Base-by-base conservation (phyloP, 1,140 invertebrate species). In the Heliconius congener region DNA sequence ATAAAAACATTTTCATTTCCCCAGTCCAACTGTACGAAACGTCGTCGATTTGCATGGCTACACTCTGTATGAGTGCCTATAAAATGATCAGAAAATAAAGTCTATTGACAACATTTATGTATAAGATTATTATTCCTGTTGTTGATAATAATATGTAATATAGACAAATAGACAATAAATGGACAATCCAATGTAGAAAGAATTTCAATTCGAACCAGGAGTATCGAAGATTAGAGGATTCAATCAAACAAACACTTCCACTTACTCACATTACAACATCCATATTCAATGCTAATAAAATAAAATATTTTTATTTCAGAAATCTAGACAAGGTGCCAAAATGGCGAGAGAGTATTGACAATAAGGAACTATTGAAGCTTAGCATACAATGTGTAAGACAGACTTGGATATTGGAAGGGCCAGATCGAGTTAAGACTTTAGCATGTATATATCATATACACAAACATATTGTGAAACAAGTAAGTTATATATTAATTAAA, bases 371-470 rank as follows among this genome's bases (percentile, higher is more conserved):
- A 1, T 70, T 92, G 0, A 85, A 70, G 0, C 73, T 93, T 3
- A 86, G 82, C 18, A 88, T 93, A 73, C 87, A 92, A 27, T 93
- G 91, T 81, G 76, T 91, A 0, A 82, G 90, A 73, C 85, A 91
- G 39, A 90, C 88, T 0, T 77, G 87, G 8, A 77, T 46, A 4
- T 23, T 89, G n/a, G 76, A 85, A 1, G 78, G 79, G 13, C 46
- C 81, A 0, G 85, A 89, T 8, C 83, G 84, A 79, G 86, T 89
- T 0, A 93, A 91, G 71, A 86, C 81, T 0, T 50, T 94, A 27
- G 89, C 89, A 1, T 91, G 88, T 39, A 78, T 94, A 0, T 92
- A 88, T 30, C 89, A 93, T 80, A 86, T 92, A 80, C 91, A 94
- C 52, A 91, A 82, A 73, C 80, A 92, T 86, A 74, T 90, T 42